Conservation (phyloP, 1,140 invertebrate genomes). For the Drosophila pachea region DNA sequence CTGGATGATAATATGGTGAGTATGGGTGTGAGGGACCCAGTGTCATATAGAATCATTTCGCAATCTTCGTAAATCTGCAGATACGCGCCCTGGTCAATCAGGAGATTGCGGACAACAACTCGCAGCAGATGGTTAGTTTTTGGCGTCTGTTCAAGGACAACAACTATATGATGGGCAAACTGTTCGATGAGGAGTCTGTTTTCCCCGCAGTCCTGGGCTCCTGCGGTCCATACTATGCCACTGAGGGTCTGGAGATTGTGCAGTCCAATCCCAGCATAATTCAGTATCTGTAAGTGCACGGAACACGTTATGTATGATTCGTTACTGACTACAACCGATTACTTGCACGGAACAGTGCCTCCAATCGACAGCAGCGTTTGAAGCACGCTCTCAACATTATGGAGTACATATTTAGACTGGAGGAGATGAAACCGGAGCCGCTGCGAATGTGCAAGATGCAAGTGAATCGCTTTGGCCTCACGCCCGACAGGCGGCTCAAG, state of each 20-base stretch:
- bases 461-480: conserved; percentile 67
- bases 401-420: conserved; percentile 70
- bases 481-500: conserved; percentile 62
- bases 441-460: conserved; percentile 75
- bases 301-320: not conserved
- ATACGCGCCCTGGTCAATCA: conserved; percentile 68
- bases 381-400: conserved; percentile 72
- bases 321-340: not conserved
- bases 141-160: conserved; percentile 75
- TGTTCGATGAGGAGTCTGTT: conserved; percentile 72
- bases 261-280: conserved; percentile 65
- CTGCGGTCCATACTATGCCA: conserved; percentile 73
- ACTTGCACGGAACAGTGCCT: conserved; percentile 32
- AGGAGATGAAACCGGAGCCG: conserved; percentile 75
- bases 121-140: conserved; percentile 73
- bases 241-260: conserved; percentile 63
- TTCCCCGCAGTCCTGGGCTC: conserved; percentile 71
- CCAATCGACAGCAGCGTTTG: conserved; percentile 66
- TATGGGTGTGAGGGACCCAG: too few species aligned
- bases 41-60: not conserved
- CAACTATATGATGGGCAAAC: conserved; percentile 77
- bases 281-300: conserved; percentile 63
- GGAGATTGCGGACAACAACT: conserved; percentile 71
- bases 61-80: conserved; percentile 25
- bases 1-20: conserved; percentile 76